Evolutionary conservation across 2,113 vertebrate genomes (phyloP), one percentile per base, ranked within the genome.

Genomic region (Pygoscelis antarcticus): DNA sequence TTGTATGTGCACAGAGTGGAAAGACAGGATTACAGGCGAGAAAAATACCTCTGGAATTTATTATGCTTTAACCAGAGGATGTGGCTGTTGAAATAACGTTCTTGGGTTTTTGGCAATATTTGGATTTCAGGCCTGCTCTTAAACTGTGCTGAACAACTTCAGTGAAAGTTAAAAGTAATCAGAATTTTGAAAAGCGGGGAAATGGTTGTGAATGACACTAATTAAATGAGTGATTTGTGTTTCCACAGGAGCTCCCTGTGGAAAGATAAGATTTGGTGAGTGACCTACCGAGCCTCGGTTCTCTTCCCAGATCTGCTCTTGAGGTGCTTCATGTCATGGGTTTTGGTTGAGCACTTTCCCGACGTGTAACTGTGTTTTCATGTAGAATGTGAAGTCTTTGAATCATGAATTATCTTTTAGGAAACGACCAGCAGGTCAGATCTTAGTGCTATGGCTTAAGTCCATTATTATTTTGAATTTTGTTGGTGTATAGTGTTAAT

Each of bases 31-130:
- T 85, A 80, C 25, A 55, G 83, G 25, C 9, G 1, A 70, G 86
- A 61, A 79, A 81, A 96, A 62, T 68, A 60, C 51, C 38, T 81
- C 51, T 94, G 97, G 93, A 89, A 94, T 87, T 96, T 87, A 54
- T 92, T 82, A 49, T 38, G 49, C n/a, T 90, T 93, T 91, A 83
- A 72, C 74, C 76, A 47, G 70, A 91, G 94, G 95, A 97, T 96
- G 87, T 96, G 92, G 87, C 68, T 54, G 57, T 49, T 92, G 78
- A 69, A 91, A 85, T 72, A 52, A 60, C 6, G 3, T 87, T 89
- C 44, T 71, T 79, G 66, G 62, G 25, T 2, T 88, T 96, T 87
- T 87, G 61, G 61, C 19, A 72, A 20, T 38, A 42, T 57, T 12
- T 78, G 70, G 27, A 18, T 88, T 75, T 92, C 55, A 66, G 38